Evolutionary conservation across 2,113 vertebrate genomes (phyloP), one percentile per base, ranked within the genome.

Genomic region (Drymodes brunneopygia): DNA sequence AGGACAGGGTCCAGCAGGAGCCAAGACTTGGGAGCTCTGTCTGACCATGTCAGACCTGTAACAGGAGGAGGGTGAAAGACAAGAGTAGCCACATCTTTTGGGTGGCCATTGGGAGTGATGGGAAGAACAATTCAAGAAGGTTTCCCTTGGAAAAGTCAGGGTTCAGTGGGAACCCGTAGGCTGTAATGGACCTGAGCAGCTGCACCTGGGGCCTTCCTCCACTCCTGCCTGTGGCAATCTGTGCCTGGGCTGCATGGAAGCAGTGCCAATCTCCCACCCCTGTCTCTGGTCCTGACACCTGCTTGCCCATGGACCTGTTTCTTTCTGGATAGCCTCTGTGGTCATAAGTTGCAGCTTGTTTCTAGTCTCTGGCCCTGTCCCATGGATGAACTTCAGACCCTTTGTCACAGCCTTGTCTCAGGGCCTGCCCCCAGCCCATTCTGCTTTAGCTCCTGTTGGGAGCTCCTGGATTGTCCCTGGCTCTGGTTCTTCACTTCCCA

Each of bases 171-270:
- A 20, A 45, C 10, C 8, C 36, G 10, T 2, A 19, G 8, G 38
- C 3, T 33, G 17, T 36, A 79, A 66, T 10, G 24, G 31, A 47
- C 27, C 56, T 79, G 36, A 79, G 36, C 38, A 53, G 75, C 31
- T 53, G 29, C n/a, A 17, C 8, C 27, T 80, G 16, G 21, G 11
- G 8, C 35, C 28, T 38, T 8, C 16, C 5, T 14, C 8, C 4
- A 36, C 9, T 33, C 19, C 31, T 44, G 47, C 2, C 19, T 2
- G 0, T 12, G 2, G 22, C 28, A 44, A 28, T 15, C 24, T 18
- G 25, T 50, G 7, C 33, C 40, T 27, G 33, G 16, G 17, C 42
- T 45, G 17, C 53, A 47, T 2, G 2, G 65, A 35, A 40, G 18
- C 36, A 61, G 18, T 13, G 7, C 24, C 42, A 53, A 3, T n/a